phyloP scores from a whole-genome alignment of 2,797 vertebrate genomes.

The Liparis tanakae region DNA sequence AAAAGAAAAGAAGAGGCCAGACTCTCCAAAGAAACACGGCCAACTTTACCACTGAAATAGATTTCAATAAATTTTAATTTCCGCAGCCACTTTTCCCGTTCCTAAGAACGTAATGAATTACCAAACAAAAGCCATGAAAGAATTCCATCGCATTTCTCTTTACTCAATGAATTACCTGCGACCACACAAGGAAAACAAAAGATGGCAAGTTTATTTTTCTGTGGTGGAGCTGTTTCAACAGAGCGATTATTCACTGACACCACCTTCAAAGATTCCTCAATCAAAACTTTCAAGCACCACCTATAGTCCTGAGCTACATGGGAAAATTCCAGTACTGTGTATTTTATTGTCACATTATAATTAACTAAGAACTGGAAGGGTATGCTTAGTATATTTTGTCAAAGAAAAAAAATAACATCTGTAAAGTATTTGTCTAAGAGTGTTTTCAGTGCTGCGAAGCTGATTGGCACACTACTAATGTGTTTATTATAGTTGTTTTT shows the following conservation, averaged over 20 bases:
- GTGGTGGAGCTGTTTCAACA: conserved; percentile 77
- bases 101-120: conserved; percentile 78
- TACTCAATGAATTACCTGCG: conserved; percentile 77
- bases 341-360: conserved; percentile 52
- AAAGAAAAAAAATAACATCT: conserved; percentile 28
- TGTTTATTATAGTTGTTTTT: conserved; percentile 19
- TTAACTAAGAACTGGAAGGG: conserved; percentile 37
- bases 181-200: conserved; percentile 83
- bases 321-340: conserved; percentile 51
- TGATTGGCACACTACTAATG: conserved; percentile 15
- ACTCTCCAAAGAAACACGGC: conserved; percentile 69
- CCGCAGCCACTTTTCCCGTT: conserved; percentile 74
- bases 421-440: conserved; percentile 21
- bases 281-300: conserved; percentile 61
- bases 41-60: conserved; percentile 76
- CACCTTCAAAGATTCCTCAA: conserved; percentile 73
- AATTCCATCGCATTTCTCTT: conserved; percentile 71
- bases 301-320: conserved; percentile 51
- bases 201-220: conserved; percentile 81
- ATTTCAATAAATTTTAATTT: conserved; percentile 83
- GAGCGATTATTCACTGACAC: conserved; percentile 78
- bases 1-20: conserved; percentile 39
- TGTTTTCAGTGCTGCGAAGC: conserved; percentile 19
- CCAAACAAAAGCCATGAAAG: conserved; percentile 77
- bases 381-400: conserved; percentile 46